These are phyloP conservation scores for Coranthus polyacanthus DNA, from an alignment of 2,797 vertebrate species.

Conservation along the genomic window DNA sequence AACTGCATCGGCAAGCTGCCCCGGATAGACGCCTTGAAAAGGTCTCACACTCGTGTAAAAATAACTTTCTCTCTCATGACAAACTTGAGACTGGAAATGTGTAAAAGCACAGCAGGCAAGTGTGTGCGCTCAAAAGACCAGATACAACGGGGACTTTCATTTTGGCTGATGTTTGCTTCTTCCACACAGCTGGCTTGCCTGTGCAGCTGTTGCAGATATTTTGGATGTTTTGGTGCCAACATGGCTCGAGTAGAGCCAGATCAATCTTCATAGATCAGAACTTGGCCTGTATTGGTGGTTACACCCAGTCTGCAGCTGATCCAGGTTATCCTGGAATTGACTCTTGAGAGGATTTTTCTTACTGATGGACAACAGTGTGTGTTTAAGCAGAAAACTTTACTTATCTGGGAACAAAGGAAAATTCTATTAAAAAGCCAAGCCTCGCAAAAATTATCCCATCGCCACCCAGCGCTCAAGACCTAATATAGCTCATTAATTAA, in stretches of 20 bases:
- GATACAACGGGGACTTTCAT: slow-evolving; percentile 39
- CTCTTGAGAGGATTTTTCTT: slow-evolving; percentile 25
- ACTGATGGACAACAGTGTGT: slow-evolving; percentile 20
- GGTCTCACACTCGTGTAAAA: slow-evolving; percentile 65
- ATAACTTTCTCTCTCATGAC: slow-evolving; percentile 68
- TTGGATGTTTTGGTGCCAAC: slow-evolving; percentile 12
- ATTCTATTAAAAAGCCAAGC: slow-evolving; percentile 47
- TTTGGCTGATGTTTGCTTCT: slow-evolving; percentile 27
- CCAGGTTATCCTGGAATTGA: slow-evolving; percentile 45
- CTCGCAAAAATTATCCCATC: slow-evolving; percentile 66
- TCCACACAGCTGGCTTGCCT: slow-evolving; percentile 50
- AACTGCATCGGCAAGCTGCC: slow-evolving; percentile 54
- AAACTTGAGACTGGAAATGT: slow-evolving; percentile 65
- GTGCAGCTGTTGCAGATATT: slow-evolving; percentile 48
- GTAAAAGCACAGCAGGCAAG: slow-evolving; percentile 41
- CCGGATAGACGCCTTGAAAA: slow-evolving; percentile 64
- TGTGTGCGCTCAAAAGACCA: slow-evolving; percentile 29
- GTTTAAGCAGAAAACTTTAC: slow-evolving; percentile 2
- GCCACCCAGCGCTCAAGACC: slow-evolving; percentile 64
- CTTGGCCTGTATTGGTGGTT: slow-evolving; percentile 38
- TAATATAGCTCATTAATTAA: slow-evolving; percentile 85
- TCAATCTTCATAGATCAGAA: slow-evolving; percentile 41
- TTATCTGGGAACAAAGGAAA: slow-evolving; percentile 38
- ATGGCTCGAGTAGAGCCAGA: slow-evolving; percentile 17
- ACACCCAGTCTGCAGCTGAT: slow-evolving; percentile 50